Conservation (phyloP, 2,113 vertebrate genomes). For the Melanotaenia duboulayi region DNA sequence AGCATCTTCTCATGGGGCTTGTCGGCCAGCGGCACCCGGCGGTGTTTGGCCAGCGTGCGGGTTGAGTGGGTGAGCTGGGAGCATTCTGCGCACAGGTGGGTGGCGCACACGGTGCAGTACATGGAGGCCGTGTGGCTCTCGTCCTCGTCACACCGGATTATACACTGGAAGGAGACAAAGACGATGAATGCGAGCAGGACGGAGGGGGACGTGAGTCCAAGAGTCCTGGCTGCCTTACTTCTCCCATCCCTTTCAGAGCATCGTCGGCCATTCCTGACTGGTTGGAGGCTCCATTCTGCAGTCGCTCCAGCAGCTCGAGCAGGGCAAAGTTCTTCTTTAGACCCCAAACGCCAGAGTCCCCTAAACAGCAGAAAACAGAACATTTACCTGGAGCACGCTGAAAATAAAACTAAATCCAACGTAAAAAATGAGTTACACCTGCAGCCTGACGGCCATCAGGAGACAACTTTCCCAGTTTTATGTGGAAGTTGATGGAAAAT, state of each 20-base stretch:
- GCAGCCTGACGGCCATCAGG: no score
- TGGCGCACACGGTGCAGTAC: conserved; percentile 98
- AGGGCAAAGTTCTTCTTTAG: conserved; percentile 99
- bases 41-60: conserved; percentile 96
- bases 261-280: conserved; percentile 91
- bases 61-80: conserved; percentile 97
- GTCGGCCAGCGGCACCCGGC: conserved; percentile 94
- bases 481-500: no score
- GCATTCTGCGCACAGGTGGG: conserved; percentile 95
- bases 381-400: no score
- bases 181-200: background rate
- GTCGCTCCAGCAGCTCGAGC: conserved; percentile 93
- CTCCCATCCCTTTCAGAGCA: conserved; percentile 89
- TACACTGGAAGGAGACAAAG: conserved; percentile 80
- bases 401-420: no score
- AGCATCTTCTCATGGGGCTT: conserved; percentile 98
- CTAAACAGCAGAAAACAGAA: conserved; percentile 65
- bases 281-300: conserved; percentile 93
- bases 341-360: conserved; percentile 98
- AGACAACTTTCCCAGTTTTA: no score
- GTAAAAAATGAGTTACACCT: no score
- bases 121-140: conserved; percentile 94
- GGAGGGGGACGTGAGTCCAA: no score
- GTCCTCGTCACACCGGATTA: conserved; percentile 96
- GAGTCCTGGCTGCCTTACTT: conserved; percentile 81